phyloP scores from a whole-genome alignment of 1,140 invertebrate genomes.

The Pemphigus obesinymphae region DNA sequence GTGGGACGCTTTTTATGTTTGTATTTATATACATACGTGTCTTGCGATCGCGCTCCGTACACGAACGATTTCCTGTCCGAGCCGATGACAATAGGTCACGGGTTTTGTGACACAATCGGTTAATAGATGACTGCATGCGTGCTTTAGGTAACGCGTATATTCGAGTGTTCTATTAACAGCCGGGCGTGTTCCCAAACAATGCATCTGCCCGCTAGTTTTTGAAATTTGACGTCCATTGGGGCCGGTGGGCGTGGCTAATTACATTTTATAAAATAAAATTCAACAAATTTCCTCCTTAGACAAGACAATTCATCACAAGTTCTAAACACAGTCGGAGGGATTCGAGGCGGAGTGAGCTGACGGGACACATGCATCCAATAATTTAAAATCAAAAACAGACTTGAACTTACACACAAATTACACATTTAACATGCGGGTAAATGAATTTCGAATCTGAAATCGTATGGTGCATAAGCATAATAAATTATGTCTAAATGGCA shows the following conservation, averaged over 20 bases:
- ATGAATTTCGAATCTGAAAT: neutral
- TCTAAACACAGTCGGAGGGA: neutral
- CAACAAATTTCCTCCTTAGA: neutral
- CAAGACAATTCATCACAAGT: neutral
- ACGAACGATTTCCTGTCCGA: neutral
- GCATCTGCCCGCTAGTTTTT: neutral
- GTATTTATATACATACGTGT: neutral
- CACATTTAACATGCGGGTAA: neutral
- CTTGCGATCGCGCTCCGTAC: neutral
- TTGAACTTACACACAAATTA: neutral
- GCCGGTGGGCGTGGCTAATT: neutral
- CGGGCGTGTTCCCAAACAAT: neutral
- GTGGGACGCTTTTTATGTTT: too few relatives aligned
- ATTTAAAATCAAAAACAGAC: neutral
- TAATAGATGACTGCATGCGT: neutral
- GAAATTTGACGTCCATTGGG: neutral
- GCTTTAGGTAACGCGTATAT: neutral
- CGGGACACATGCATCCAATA: neutral
- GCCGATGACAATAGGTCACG: slow-evolving; percentile 9
- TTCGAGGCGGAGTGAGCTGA: neutral
- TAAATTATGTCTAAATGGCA: neutral
- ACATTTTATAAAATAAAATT: neutral
- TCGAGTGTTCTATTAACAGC: slow-evolving; percentile 12
- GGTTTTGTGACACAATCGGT: neutral
- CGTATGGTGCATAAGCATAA: neutral